phyloP scores from a whole-genome alignment of 1,140 invertebrate genomes.

The Aphaenogaster floridana region DNA sequence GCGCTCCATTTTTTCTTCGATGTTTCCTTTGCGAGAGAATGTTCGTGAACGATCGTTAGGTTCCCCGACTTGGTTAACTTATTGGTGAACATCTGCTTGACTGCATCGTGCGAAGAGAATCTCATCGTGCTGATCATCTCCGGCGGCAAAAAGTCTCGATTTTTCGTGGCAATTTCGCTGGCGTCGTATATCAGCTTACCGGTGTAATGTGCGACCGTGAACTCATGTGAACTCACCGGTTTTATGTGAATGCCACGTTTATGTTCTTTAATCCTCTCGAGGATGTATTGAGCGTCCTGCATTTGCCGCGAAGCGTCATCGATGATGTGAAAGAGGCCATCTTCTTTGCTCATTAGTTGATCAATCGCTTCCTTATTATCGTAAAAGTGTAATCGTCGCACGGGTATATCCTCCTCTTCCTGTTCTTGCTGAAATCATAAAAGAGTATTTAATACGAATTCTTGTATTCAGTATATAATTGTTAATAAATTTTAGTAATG shows the following conservation, averaged over 20 bases:
- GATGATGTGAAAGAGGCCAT: conserved; percentile 94
- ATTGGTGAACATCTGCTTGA: conserved; percentile 94
- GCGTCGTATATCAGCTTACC: conserved; percentile 94
- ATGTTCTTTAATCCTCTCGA: conserved; percentile 84
- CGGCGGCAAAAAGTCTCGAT: conserved; percentile 95
- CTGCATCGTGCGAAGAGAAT: conserved; percentile 90
- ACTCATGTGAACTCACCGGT: conserved; percentile 89
- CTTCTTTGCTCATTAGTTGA: conserved; percentile 93
- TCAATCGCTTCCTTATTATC: conserved; percentile 96
- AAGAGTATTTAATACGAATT: not conserved
- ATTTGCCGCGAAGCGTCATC: conserved; percentile 94
- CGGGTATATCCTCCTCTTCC: conserved; percentile 93
- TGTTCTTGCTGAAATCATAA: conserved; percentile 88
- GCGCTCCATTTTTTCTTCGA: conserved; percentile 85
- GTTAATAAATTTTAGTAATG: not conserved
- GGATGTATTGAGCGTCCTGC: conserved; percentile 88
- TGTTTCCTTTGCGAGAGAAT: conserved; percentile 81
- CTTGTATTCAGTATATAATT: not conserved
- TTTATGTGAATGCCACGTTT: conserved; percentile 87
- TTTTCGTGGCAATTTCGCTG: conserved; percentile 94
- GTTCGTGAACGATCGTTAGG: conserved; percentile 86
- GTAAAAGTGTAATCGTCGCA: conserved; percentile 91
- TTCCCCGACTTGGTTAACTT: conserved; percentile 95
- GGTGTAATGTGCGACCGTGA: conserved; percentile 94
- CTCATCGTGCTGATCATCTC: conserved; percentile 95